phyloP scores from a whole-genome alignment of 1,140 invertebrate species.

The Aphaenogaster ashmeadi region DNA sequence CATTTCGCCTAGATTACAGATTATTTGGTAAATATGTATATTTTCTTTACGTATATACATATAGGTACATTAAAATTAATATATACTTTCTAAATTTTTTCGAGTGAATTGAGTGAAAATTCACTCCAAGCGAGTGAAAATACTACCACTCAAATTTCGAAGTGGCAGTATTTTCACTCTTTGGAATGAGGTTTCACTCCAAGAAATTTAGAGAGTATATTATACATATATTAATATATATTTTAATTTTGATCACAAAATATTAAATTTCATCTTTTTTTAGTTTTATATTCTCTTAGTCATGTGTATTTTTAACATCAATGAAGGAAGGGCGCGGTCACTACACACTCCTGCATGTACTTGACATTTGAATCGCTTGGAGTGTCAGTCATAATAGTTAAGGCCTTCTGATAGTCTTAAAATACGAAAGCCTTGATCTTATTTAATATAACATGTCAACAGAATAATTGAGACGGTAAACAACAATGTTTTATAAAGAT shows the following conservation, averaged over 20 bases:
- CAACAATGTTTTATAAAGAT: neutral
- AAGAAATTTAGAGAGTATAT: too few relatives aligned
- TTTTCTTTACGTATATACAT: too few relatives aligned
- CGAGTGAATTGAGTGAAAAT: too few relatives aligned
- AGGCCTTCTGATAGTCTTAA: neutral
- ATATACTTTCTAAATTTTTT: too few relatives aligned
- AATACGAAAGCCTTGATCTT: neutral
- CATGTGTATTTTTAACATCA: slow-evolving; percentile 4
- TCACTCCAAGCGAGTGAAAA: too few relatives aligned
- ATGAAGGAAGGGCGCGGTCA: neutral
- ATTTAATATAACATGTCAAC: neutral
- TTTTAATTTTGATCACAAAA: neutral
- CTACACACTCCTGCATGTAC: neutral
- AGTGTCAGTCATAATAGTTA: neutral
- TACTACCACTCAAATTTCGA: too few relatives aligned
- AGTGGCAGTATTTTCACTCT: too few relatives aligned
- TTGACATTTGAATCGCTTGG: slow-evolving; percentile 28
- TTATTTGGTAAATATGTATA: neutral
- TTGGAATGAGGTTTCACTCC: too few relatives aligned
- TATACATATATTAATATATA: neutral
- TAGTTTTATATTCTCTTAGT: neutral
- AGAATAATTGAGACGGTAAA: neutral
- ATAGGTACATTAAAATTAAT: too few relatives aligned
- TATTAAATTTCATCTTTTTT: slow-evolving; percentile 10
- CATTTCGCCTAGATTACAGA: neutral